These are phyloP conservation scores for Synergus gifuensis DNA, from an alignment of 2,888 invertebrate genomes.

Conservation along the genomic window DNA sequence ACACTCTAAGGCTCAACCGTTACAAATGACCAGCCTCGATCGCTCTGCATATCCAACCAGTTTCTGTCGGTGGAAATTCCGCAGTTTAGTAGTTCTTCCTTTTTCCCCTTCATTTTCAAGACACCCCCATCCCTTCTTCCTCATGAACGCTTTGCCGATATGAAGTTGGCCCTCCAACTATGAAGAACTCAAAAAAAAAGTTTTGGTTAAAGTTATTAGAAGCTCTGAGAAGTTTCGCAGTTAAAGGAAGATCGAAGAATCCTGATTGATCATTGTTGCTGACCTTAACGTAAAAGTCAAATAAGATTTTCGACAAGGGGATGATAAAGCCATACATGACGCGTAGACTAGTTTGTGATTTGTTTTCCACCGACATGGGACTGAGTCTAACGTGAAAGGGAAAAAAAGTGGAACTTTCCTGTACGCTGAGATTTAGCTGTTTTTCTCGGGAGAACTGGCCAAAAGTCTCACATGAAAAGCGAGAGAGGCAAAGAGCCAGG, in stretches of 20 bases:
- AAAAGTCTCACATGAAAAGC: conserved; percentile 20
- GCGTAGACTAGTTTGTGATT: no score
- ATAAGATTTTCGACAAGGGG: no score
- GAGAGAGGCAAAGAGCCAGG: neutral
- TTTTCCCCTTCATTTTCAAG: neutral
- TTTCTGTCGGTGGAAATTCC: neutral
- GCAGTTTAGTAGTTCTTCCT: neutral
- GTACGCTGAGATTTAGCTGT: conserved; percentile 24
- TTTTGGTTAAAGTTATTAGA: no score
- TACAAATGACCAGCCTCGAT: conserved; percentile 50
- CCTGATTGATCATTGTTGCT: no score
- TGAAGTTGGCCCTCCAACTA: no score
- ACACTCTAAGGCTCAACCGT: conserved; percentile 43
- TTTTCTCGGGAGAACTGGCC: conserved; percentile 25
- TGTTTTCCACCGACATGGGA: conserved; percentile 4
- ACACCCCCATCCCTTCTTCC: neutral
- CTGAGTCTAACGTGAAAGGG: neutral
- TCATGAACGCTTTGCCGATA: no score
- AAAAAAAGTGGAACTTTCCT: conserved; percentile 15
- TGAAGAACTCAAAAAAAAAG: no score
- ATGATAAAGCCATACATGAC: no score
- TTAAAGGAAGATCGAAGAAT: no score
- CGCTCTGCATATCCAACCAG: conserved; percentile 53
- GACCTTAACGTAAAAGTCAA: no score
- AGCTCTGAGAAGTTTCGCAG: no score